Conservation (phyloP, 2,113 vertebrate genomes). For the Bathybates hornii region DNA sequence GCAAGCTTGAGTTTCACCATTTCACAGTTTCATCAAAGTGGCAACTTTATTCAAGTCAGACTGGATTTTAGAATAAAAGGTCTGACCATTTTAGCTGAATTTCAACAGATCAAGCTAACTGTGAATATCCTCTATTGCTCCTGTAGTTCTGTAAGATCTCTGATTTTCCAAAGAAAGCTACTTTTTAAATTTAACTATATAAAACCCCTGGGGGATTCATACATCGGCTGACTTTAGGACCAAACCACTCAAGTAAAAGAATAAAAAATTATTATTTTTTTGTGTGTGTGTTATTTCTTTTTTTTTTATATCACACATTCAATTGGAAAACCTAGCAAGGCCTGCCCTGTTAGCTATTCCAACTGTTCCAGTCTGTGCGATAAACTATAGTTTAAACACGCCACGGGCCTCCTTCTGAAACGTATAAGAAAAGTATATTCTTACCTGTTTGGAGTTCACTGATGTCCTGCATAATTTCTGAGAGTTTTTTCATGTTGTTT, state of each 20-base stretch:
- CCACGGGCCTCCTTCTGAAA: background rate
- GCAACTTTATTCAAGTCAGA: background rate
- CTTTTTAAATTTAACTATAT: background rate
- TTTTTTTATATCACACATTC: background rate
- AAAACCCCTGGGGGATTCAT: background rate
- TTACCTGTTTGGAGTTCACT: constrained; percentile 77
- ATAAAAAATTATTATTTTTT: accelerated
- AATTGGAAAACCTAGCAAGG: background rate
- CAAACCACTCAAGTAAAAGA: background rate
- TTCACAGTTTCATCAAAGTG: background rate
- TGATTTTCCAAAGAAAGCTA: background rate
- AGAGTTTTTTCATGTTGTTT: constrained; percentile 65
- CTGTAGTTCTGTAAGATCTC: background rate
- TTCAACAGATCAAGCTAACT: background rate
- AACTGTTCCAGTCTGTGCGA: background rate
- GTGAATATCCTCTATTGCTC: background rate
- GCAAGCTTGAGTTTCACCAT: background rate
- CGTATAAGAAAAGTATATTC: background rate
- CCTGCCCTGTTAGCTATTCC: background rate
- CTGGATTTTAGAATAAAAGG: background rate
- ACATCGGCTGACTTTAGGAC: background rate
- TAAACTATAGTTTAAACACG: background rate
- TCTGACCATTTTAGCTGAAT: background rate
- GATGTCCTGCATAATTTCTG: constrained; percentile 67
- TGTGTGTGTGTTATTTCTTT: accelerated